These are phyloP conservation scores for Hoplias malabaricus DNA, from an alignment of 2,113 vertebrate genomes.

Conservation along the genomic window DNA sequence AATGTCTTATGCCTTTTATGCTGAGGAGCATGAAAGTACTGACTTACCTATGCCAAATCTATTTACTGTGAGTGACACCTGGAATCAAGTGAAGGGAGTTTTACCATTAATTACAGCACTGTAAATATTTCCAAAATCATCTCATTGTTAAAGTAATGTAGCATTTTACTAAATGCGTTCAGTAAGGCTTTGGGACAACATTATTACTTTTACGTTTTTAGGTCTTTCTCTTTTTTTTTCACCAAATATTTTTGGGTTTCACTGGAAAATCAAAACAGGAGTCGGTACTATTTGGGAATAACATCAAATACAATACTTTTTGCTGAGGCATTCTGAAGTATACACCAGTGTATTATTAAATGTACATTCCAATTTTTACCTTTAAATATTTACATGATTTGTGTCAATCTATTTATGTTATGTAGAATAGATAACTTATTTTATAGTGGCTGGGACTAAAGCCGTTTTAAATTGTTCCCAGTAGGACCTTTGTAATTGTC, in stretches of 20 bases:
- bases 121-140: constrained; percentile 1
- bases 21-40: neutral
- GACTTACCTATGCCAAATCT: neutral
- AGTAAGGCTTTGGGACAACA: too few species aligned
- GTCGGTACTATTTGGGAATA: constrained; percentile 1
- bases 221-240: neutral
- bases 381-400: constrained; percentile 29
- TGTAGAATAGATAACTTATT: constrained; percentile 45
- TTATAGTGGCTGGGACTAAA: neutral
- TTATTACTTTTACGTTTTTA: neutral
- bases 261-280: constrained; percentile 16
- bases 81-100: neutral
- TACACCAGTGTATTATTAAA: constrained; percentile 24
- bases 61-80: neutral
- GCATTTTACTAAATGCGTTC: neutral
- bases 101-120: constrained; percentile 4
- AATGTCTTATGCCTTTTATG: neutral
- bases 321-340: constrained; percentile 19
- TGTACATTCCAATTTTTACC: constrained; percentile 1
- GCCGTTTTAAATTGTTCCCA: neutral
- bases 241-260: neutral
- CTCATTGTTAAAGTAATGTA: neutral
- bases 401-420: constrained; percentile 35
- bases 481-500: constrained; percentile 4
- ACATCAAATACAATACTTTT: constrained; percentile 5